Evolutionary conservation across 2,888 invertebrate species (phyloP), one percentile per base, ranked within the genome.

Genomic region (Dioctria linearis): DNA sequence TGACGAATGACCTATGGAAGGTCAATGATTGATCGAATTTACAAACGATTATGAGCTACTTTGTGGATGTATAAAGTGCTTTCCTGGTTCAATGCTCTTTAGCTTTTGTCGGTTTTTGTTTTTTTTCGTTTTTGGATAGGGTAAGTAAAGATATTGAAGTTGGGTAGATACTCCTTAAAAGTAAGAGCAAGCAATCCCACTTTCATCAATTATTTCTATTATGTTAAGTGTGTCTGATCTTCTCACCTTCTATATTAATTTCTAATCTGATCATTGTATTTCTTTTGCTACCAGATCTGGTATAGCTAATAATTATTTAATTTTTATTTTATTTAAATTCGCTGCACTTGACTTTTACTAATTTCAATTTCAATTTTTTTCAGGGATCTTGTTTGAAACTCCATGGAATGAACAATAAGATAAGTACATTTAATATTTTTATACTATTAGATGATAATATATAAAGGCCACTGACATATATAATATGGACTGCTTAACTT

Each of bases 1-100:
- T 57, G 5, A n/a, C 9, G 49, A 51, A 49, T 40, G 71, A 71
- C 71, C 71, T 61, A 61, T 37, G 40, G 59, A 75, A 61, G 75
- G 75, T 75, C 75, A 75, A 75, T 61, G 75, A 75, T 75, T 75
- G 75, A 61, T 61, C 59, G 75, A 43, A 75, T 59, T 61, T 57
- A 75, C 61, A 59, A 9, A 71, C 40, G 40, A 39, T 37, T 37
- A 65, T 37, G 9, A 13, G 65, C 40, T 65, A 11, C 9, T 65
- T 37, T 5, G 11, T 11, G 2, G n/a, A 57, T 4, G 57, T 13
- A 25, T 25, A 25, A 37, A 71, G 54, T 54, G 51, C 46, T 54
- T 54, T 37, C 54, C 39, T 11, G 40, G 71, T 71, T 71, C 71
- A 71, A 51, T 71, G 71, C 51, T 54, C 71, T 51, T 63, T 37